These are phyloP conservation scores for Meloidogyne hapla DNA, from an alignment of 1,140 invertebrate genomes.

Conservation along the genomic window DNA sequence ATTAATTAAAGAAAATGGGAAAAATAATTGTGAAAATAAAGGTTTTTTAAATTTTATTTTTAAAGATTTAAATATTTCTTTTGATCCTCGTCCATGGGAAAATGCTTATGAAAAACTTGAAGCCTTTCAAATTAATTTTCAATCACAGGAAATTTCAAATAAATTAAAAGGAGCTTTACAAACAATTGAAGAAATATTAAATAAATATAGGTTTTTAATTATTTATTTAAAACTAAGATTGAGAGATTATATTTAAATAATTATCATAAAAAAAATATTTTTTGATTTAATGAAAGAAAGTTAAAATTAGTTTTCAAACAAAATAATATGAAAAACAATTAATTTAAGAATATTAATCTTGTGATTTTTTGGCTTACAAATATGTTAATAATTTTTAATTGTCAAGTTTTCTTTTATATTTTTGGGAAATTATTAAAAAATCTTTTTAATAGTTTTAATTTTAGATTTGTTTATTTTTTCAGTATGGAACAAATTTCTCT, in stretches of 20 bases:
- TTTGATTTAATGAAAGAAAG: no score
- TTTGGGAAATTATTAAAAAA: no score
- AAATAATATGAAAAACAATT: no score
- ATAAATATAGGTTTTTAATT: conserved; percentile 40
- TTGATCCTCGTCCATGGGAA: conserved; percentile 63
- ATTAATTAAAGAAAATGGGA: no score
- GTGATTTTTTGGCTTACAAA: no score
- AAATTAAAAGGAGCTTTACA: conserved; percentile 39
- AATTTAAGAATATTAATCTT: no score
- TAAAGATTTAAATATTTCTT: conserved; percentile 64
- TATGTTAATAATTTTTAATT: no score
- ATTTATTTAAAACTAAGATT: conserved; percentile 53
- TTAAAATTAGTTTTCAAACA: no score
- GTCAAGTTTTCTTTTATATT: no score
- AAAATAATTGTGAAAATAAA: conserved; percentile 39
- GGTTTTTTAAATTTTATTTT: conserved; percentile 54
- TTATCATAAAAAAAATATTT: no score
- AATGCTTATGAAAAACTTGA: conserved; percentile 58
- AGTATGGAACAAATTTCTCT: conserved; percentile 69
- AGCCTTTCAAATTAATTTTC: conserved; percentile 19
- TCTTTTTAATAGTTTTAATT: no score
- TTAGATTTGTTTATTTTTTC: conserved; percentile 64
- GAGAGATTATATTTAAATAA: no score
- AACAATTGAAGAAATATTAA: conserved; percentile 39
- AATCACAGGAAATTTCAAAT: conserved; percentile 25